A percentile compares a stretch with the other conserved stretches of the same genome.
Evolutionary conservation across 2,888 invertebrate species (phyloP).

Genomic region (Alviniconcha strummeri): DNA sequence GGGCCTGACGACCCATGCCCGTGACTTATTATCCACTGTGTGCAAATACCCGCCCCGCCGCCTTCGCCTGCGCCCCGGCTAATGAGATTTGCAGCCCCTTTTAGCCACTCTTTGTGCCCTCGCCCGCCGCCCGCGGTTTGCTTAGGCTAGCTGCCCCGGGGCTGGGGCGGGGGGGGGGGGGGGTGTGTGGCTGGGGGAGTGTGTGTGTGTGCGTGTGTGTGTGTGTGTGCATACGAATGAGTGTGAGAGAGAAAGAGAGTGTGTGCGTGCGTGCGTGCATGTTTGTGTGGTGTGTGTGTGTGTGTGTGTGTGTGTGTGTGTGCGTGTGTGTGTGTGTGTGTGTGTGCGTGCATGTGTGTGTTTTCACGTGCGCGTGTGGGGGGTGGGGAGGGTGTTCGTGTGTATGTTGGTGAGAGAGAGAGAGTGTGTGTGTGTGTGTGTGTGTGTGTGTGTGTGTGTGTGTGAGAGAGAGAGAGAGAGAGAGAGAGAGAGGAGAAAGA

Average conservation of each 20-base stretch:
- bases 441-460: neutral
- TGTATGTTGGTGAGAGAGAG: too few species aligned
- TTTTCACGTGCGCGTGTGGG: too few species aligned
- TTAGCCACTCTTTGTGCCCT: neutral
- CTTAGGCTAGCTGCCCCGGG: constrained; percentile 1
- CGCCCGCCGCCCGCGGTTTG: neutral
- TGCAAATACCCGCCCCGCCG: constrained; percentile 35
- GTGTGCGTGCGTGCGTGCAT: neutral
- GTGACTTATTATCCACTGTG: constrained; percentile 39
- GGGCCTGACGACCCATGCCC: constrained; percentile 43
- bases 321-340: neutral
- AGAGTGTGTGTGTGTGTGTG: neutral
- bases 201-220: neutral
- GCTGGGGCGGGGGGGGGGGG: neutral
- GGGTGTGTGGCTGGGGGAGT: neutral
- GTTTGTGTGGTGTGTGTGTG: neutral
- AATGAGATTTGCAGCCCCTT: constrained; percentile 17
- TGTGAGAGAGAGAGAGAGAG: constrained; percentile 1
- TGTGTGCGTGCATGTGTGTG: too few species aligned
- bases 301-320: neutral
- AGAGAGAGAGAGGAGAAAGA: neutral
- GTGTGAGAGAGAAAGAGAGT: neutral
- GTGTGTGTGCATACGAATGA: neutral
- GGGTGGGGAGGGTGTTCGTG: too few species aligned
- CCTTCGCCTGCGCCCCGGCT: neutral